Percentiles rank a stretch among this genome's conserved stretches.
Conservation (phyloP, 2,888 invertebrate genomes). For the Dysmachus trigonus region DNA sequence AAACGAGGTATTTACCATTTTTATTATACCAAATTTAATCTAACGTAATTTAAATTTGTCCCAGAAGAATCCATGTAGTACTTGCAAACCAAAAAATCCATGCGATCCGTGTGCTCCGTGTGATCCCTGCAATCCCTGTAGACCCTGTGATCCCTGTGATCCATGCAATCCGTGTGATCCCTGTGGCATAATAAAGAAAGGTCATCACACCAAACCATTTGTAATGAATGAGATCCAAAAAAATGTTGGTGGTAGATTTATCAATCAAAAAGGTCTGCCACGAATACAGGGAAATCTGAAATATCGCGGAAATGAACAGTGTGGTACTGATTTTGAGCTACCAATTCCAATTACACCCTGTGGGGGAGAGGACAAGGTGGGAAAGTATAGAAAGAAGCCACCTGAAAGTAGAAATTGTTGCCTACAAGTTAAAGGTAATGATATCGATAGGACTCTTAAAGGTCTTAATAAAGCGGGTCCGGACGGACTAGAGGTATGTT, state of each 20-base stretch:
- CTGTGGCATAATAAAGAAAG: not conserved
- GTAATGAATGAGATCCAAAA: slow-evolving; percentile 29
- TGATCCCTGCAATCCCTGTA: too few relatives aligned
- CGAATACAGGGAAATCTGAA: slow-evolving; percentile 60
- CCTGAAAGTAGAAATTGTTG: slow-evolving; percentile 55
- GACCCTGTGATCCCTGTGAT: not conserved
- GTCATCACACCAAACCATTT: not conserved
- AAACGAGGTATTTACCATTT: not conserved
- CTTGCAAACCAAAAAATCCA: too few relatives aligned
- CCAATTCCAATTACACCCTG: slow-evolving; percentile 49
- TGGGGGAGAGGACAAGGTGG: slow-evolving; percentile 53
- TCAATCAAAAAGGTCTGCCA: slow-evolving; percentile 49
- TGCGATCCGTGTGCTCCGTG: too few relatives aligned
- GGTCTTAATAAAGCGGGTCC: slow-evolving; percentile 52
- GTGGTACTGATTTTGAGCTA: slow-evolving; percentile 53
- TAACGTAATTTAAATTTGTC: not conserved
- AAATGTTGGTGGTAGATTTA: slow-evolving; percentile 53
- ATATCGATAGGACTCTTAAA: slow-evolving; percentile 58
- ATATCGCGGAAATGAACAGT: slow-evolving; percentile 60
- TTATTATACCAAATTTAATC: not conserved
- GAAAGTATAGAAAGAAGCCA: slow-evolving; percentile 54
- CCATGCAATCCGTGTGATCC: slow-evolving; percentile 11
- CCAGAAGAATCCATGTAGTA: not conserved
- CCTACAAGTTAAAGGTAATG: slow-evolving; percentile 59
- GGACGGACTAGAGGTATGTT: slow-evolving; percentile 61